Percentiles rank a stretch among this genome's conserved stretches.
These are phyloP conservation scores for Stomatorhinus walkeri DNA, from an alignment of 2,797 vertebrate genomes.

Conservation along the genomic window DNA sequence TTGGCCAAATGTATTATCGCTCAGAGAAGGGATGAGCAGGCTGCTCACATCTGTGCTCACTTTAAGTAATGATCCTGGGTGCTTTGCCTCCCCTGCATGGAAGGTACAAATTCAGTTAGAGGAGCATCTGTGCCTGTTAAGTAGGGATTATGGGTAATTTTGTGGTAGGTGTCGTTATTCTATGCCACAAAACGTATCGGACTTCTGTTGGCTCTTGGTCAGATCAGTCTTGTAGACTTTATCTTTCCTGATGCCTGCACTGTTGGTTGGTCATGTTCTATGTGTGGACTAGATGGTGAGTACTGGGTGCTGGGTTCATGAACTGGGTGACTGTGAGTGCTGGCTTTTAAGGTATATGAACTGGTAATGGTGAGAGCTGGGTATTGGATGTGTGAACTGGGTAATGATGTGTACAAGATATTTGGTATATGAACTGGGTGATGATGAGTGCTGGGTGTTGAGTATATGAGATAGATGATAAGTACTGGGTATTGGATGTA, in stretches of 20 bases:
- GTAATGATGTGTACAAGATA: background rate
- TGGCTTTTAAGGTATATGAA: background rate
- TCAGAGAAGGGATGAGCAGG: background rate
- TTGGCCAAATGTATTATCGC: background rate
- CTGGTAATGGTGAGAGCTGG: background rate
- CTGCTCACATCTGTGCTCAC: background rate
- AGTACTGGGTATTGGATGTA: background rate
- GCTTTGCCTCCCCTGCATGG: background rate
- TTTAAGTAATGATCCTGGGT: background rate
- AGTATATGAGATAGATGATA: background rate
- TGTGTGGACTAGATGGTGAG: background rate
- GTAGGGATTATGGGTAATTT: background rate
- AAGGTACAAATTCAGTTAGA: background rate
- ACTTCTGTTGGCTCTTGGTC: background rate
- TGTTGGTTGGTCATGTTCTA: background rate
- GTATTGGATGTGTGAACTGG: background rate
- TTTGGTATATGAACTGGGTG: background rate
- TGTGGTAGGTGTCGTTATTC: background rate
- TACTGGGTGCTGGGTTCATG: background rate
- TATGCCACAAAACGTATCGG: background rate
- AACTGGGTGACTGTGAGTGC: background rate
- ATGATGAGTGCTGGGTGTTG: background rate
- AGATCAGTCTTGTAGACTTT: background rate
- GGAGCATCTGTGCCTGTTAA: background rate
- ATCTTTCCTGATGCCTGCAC: background rate